phyloP scores from a whole-genome alignment of 2,113 vertebrate species.

The Onychorhynchus coronatus region DNA sequence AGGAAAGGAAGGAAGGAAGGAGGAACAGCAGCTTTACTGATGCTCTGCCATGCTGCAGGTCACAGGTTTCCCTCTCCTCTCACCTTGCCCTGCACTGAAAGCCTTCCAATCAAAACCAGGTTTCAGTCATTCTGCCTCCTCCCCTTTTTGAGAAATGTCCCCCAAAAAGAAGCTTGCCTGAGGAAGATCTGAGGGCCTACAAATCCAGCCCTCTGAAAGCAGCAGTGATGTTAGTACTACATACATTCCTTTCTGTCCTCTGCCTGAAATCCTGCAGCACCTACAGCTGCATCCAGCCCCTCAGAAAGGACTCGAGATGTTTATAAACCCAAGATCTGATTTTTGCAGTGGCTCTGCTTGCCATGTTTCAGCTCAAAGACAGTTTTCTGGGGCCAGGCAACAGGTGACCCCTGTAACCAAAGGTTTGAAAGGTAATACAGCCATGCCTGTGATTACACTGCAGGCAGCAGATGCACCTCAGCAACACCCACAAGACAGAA shows the following conservation, averaged over 20 bases:
- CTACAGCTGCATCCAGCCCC: neutral
- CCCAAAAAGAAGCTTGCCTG: neutral
- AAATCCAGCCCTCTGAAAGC: neutral
- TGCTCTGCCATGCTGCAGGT: neutral
- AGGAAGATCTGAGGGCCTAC: neutral
- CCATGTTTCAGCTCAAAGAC: neutral
- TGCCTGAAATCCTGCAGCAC: neutral
- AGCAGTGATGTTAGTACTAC: neutral
- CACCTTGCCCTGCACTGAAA: neutral
- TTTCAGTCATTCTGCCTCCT: neutral
- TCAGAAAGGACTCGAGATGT: neutral
- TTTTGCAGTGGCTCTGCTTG: neutral
- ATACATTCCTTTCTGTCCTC: neutral
- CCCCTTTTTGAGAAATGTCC: neutral
- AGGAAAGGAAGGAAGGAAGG: neutral
- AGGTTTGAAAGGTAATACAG: neutral
- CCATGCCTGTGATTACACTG: neutral
- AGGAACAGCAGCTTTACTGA: neutral
- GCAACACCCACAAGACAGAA: constrained; percentile 12
- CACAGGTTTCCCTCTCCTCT: neutral
- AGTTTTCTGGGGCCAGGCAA: neutral
- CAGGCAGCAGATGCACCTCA: neutral
- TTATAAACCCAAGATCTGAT: neutral
- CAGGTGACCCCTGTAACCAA: neutral
- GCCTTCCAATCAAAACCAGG: neutral